Evolutionary conservation across 1,140 invertebrate species (phyloP), one percentile per base, ranked within the genome.

Genomic region (Euglossa dilemma): DNA sequence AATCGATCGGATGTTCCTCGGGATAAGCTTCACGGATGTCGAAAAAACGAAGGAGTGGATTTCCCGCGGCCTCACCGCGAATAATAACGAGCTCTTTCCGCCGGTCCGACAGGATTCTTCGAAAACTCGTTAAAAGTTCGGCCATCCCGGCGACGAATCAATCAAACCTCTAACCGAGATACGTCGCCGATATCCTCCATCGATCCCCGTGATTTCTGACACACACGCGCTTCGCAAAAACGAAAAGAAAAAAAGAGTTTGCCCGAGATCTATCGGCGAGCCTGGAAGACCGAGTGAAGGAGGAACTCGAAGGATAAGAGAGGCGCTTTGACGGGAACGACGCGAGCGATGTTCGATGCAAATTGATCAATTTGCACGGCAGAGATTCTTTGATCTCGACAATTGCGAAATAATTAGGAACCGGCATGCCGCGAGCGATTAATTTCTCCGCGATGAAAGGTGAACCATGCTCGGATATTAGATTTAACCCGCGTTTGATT

Each of bases 111-210:
- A n/a, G 25, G 45, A 76, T 82, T 59, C 63, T 76, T 76, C 43
- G 78, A 74, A 76, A 82, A 82, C 80, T 82, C 80, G 80, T 67
- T 82, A 82, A 82, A 82, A 82, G 72, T 82, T 82, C 63, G 25
- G 45, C 36, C 63, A 14, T 69, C 12, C 25, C 28, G 28, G 52
- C 63, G 71, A 76, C 80, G 25, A 82, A 82, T 82, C 80, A 75
- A 76, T 82, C 72, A 56, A 43, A 4, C 7, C 36, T 6, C 11
- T 52, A 54, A 67, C 56, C 72, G 52, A 36, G 80, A 76, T 76
- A 67, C 72, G 69, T 59, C 54, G 72, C 72, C 16, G 80, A 82
- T 76, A 75, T 76, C 63, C 9, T 7, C 20, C 45, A 69, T 76
- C 80, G 73, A 56, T 36, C 47, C 50, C 52, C 20, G 28, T 50